Evolutionary conservation across 2,888 invertebrate species (phyloP), one percentile per base, ranked within the genome.

Genomic region (Nymphalis c-album): DNA sequence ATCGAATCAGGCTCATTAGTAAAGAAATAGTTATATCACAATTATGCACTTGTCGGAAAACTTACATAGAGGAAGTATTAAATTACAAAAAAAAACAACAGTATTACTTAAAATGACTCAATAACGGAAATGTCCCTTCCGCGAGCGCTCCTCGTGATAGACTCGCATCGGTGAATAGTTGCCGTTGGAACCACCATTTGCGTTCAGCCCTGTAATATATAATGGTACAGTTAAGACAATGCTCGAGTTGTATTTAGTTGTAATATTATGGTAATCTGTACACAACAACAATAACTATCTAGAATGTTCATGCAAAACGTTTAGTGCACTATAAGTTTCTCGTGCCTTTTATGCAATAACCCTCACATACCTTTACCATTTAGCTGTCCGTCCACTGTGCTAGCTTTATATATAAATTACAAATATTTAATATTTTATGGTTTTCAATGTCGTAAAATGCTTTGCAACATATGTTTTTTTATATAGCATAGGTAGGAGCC

Each of bases 81-180:
- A 57, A 57, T 40, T 48, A n/a, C 40, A 40, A 53, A 64, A 68
- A 60, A 57, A 26, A 67, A 67, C 61, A 69, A 73, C 31, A 67
- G 40, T 60, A 53, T 40, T 55, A 55, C 58, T 63, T 65, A 59
- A 45, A 66, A 55, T 72, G 63, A 69, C 71, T 93, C 93, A 96
- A 86, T 96, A 96, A 84, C 96, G 94, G 91, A 96, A 96, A 82
- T 96, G 96, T 70, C 96, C 96, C 86, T 96, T 96, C 81, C 95
- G 94, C 71, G 96, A 96, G 78, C 95, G 93, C 78, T 96, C 95
- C 80, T 96, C 96, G 86, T 96, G 96, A 80, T 96, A 96, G 16
- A 96, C 96, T 76, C 96, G 92, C 82, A 96, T 93, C 1, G 96
- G 96, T 18, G 96, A 95, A 81, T 96, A 96, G 71, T 94, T 95